Evolutionary conservation across 2,113 vertebrate species (phyloP), one percentile per base, ranked within the genome.

Genomic region (Oreochromis spilurus): DNA sequence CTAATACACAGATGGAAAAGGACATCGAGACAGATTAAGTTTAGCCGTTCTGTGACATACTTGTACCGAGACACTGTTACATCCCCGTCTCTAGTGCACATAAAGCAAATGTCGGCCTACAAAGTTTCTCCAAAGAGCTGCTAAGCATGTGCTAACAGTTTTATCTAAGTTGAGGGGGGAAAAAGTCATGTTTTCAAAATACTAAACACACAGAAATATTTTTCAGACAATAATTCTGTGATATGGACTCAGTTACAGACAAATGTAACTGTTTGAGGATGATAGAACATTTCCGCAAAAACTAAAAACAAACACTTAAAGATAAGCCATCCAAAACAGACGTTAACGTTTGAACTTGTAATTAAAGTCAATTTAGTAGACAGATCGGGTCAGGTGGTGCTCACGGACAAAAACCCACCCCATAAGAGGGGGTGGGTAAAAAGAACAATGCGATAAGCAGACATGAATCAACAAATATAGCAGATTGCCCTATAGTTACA

Each of bases 1-100:
- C 97, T 97, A 94, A 84, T 81, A 84, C 53, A 92, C 14, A 78
- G 81, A 57, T 34, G 26, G 36, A 31, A 67, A 83, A 84, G 3
- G 36, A 88, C 36, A 79, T 2, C 6, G 19, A 54, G 29, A 40
- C 4, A 52, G 31, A 81, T 65, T 36, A 13, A 79, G 38, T 14
- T 54, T 45, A 54, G 21, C 84, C n/a, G 36, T 11, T 72, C 4
- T 43, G 78, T 60, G 31, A 84, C 40, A 40, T 55, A 38, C 17
- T 77, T 77, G 45, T 77, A 48, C 40, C 3, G 13, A 72, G 21
- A 45, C 67, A 45, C 14, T 43, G 14, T 26, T 72, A 21, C 70
- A 62, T 65, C 9, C 19, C 53, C 24, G 9, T 24, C 6, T 81
- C 13, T 21, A 31, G 38, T n/a, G 40, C 17, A 34, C 40, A 11